phyloP scores from a whole-genome alignment of 2,113 vertebrate species.

The Tychaedon coryphoeus region DNA sequence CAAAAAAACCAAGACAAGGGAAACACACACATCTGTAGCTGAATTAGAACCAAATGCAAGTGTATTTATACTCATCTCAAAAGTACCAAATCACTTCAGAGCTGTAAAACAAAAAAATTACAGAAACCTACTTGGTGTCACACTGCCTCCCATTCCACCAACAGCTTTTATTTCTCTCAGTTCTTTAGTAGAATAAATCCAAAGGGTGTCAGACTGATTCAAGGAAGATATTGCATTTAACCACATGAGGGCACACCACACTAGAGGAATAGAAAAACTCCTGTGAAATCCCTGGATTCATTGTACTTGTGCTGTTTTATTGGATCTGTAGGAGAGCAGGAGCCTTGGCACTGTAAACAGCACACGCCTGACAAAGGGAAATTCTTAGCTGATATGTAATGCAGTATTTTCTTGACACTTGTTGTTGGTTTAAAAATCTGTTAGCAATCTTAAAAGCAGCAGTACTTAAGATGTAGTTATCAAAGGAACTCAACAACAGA shows the following conservation, averaged over 20 bases:
- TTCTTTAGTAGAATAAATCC: background rate
- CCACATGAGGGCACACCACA: slow-evolving; percentile 55
- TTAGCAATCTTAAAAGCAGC: background rate
- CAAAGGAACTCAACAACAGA: background rate
- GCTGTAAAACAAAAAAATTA: background rate
- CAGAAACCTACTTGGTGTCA: fast-evolving
- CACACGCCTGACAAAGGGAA: background rate
- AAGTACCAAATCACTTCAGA: background rate
- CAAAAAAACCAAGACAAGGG: background rate
- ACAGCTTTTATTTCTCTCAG: background rate
- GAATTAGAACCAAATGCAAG: background rate
- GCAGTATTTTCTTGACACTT: background rate
- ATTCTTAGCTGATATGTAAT: background rate
- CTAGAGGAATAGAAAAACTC: background rate
- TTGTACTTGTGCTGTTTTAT: background rate
- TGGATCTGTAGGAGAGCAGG: background rate
- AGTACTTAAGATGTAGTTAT: background rate
- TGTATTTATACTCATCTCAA: background rate
- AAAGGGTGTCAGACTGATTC: background rate
- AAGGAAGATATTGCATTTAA: background rate
- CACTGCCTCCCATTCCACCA: background rate
- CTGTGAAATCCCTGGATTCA: background rate
- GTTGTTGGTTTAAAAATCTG: background rate
- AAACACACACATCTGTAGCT: background rate
- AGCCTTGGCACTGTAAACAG: background rate